Base-by-base conservation (phyloP, 2,888 invertebrate species). In the Andrena marginata region DNA sequence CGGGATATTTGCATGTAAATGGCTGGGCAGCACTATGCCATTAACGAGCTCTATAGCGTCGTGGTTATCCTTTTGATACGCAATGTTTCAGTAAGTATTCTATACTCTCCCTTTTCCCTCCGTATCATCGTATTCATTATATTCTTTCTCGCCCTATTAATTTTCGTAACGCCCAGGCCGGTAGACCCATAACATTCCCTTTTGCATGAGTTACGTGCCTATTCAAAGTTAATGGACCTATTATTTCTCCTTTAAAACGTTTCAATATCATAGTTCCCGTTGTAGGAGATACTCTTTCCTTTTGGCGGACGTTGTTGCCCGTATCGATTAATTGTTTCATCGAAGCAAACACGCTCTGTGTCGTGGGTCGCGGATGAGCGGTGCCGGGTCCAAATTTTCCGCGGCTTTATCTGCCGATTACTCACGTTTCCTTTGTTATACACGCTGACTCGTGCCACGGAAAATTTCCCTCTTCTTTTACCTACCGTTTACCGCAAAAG, bases 1-100 rank as follows among this genome's bases (percentile, higher is more conserved):
- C 78, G 67, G 63, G 35, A 75, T 42, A 82, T 82, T 82, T 80
- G 80, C 80, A 80, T 80, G 75, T 20, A 82, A 82, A 82, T 82
- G 71, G 71, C 68, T 16, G 71, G 51, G 67, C 67, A 71, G 71
- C 71, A 31, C 56, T 49, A 63, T 35, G 80, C 70, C 68, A 82
- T 80, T 70, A 80, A 74, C 75, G 75, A 26, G 75, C 68, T 71
- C 75, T 67, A 69, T 35, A 71, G 71, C 70, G 62, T 16, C 54
- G 62, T 67, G 67, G 35, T 75, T 75, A 75, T 80, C 70, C 65
- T 80, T 70, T 67, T 70, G 54, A 75, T 65, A 75, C 69, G 71
- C 65, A 42, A 71, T 77, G 70, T 73, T 77, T 67, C 59, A 54
- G 65, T 77, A 65, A 54, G 65, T 77, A 65, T 35, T 35, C 51